Conservation (phyloP, 2,888 invertebrate genomes). For the Ophioninae sp. region DNA sequence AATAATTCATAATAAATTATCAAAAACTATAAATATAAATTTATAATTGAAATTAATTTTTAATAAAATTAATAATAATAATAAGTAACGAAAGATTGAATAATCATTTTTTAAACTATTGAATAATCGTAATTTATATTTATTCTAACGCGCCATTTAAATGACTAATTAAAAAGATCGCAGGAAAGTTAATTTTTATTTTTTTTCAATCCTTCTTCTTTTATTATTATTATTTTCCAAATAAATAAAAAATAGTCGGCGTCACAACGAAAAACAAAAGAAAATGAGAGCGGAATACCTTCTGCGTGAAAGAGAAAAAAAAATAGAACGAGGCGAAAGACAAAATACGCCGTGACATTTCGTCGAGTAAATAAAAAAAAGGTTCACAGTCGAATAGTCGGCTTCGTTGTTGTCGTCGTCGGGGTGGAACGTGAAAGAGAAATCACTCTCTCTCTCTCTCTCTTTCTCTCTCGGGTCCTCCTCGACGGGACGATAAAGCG, state of each 20-base stretch:
- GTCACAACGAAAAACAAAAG: background rate
- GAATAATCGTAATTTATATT: too few species aligned
- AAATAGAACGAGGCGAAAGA: background rate
- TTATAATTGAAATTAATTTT: background rate
- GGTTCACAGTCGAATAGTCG: constrained; percentile 35
- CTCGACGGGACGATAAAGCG: constrained; percentile 5
- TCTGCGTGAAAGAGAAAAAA: background rate
- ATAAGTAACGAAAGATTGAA: too few species aligned
- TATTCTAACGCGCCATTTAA: too few species aligned
- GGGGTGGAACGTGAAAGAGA: constrained; percentile 32
- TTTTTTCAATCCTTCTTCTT: background rate
- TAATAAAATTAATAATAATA: too few species aligned
- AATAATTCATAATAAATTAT: background rate
- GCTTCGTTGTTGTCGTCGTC: constrained; percentile 16
- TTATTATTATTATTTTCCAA: background rate
- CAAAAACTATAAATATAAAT: background rate
- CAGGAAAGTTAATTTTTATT: background rate
- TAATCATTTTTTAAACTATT: too few species aligned
- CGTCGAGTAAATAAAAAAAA: constrained; percentile 25
- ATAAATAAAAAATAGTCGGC: background rate
- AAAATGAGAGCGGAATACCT: background rate
- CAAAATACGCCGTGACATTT: background rate
- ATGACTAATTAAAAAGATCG: background rate
- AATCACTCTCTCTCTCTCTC: constrained; percentile 43
- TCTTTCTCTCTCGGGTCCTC: constrained; percentile 43